A percentile compares a stretch with the other conserved stretches of the same genome.
Evolutionary conservation across 2,113 vertebrate species (phyloP).

Genomic region (Nannospalax galili): DNA sequence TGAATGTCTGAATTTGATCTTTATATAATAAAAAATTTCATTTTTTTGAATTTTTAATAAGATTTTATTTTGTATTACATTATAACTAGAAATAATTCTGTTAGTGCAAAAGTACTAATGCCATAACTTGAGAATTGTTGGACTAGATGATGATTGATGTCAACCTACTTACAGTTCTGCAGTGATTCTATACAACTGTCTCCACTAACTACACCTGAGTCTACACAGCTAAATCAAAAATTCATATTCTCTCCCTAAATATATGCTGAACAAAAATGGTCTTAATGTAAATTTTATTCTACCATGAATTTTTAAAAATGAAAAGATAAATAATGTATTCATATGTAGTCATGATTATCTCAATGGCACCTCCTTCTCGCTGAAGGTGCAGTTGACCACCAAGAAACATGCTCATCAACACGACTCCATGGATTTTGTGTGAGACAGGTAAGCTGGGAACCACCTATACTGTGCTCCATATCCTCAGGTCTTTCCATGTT

Average conservation of each 20-base stretch:
- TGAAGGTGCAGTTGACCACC: background rate
- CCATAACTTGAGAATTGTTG: background rate
- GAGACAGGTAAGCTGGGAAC: background rate
- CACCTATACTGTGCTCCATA: background rate
- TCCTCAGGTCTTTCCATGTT: background rate
- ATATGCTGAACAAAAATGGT: background rate
- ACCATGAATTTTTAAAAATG: background rate
- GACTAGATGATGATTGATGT: background rate
- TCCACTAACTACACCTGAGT: background rate
- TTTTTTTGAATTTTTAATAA: slow-evolving; percentile 8
- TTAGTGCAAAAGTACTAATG: background rate
- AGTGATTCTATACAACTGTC: background rate
- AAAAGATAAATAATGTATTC: background rate
- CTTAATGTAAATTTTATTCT: background rate
- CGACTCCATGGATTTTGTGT: background rate
- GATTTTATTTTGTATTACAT: background rate
- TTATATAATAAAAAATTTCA: background rate
- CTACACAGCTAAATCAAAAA: background rate
- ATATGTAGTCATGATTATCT: background rate
- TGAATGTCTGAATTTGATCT: background rate
- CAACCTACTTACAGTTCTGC: background rate
- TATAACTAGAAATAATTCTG: background rate
- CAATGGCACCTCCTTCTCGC: background rate
- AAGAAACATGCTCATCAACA: background rate
- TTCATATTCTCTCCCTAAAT: background rate